These are phyloP conservation scores for Lophius americanus DNA, from an alignment of 2,797 vertebrate genomes.

Conservation along the genomic window DNA sequence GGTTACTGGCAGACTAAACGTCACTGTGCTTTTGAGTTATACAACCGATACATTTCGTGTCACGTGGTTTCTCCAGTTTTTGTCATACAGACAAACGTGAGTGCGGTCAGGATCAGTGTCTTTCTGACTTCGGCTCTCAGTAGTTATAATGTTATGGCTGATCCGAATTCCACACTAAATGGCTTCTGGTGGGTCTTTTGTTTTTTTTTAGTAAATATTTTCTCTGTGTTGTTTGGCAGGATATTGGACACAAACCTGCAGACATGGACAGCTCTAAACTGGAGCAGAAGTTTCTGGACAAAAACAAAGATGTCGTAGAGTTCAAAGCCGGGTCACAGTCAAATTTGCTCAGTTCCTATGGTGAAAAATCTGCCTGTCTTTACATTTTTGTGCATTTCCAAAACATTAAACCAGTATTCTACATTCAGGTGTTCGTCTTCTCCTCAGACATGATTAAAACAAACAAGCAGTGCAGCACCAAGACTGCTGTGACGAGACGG, in stretches of 20 bases:
- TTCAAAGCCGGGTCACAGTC: conserved; percentile 72
- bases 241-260: conserved; percentile 21
- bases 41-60: too few relatives aligned
- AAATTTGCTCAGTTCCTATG: conserved; percentile 74
- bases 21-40: too few relatives aligned
- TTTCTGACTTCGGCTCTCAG: too few relatives aligned
- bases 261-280: conserved; percentile 65
- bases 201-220: background rate
- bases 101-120: too few relatives aligned
- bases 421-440: background rate
- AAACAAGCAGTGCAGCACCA: conserved; percentile 72
- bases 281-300: conserved; percentile 70
- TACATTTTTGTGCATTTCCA: background rate
- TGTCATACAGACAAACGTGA: too few relatives aligned
- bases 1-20: too few relatives aligned
- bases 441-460: conserved; percentile 81
- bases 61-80: too few relatives aligned
- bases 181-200: background rate
- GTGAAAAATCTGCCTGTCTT: conserved; percentile 44
- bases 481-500: conserved; percentile 69
- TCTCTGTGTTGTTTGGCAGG: conserved; percentile 39
- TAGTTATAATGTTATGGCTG: too few relatives aligned
- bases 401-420: background rate
- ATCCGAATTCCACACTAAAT: background rate
- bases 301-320: conserved; percentile 62